Percentiles rank a stretch among this genome's conserved stretches.
phyloP scores from a whole-genome alignment of 2,113 vertebrate genomes.

The Petromus typicus region DNA sequence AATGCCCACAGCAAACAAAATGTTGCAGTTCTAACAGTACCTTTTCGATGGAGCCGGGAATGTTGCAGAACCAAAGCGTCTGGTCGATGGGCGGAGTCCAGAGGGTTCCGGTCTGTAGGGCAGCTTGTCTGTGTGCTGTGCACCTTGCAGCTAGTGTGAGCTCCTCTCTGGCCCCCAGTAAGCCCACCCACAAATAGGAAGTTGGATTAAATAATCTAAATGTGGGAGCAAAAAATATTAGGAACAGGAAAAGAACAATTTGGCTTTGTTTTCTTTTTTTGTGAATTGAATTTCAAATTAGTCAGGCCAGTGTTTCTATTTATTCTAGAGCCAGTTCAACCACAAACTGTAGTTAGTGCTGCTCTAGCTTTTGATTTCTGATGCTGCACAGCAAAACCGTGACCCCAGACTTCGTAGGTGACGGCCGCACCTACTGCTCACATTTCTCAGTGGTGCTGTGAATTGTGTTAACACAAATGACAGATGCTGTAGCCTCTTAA shows the following conservation, averaged over 20 bases:
- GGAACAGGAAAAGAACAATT: slow-evolving; percentile 78
- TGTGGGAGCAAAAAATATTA: slow-evolving; percentile 67
- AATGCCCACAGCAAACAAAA: background rate
- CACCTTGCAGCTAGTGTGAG: background rate
- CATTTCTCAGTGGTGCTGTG: background rate
- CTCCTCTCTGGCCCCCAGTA: slow-evolving; percentile 38
- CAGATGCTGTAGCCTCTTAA: background rate
- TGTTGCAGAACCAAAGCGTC: background rate
- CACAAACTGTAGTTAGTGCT: slow-evolving; percentile 50
- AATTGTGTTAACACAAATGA: background rate
- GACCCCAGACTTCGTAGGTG: slow-evolving; percentile 17
- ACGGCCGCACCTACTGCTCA: background rate
- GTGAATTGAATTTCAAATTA: slow-evolving; percentile 70
- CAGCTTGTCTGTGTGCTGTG: background rate
- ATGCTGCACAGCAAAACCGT: slow-evolving; percentile 62
- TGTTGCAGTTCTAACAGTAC: background rate
- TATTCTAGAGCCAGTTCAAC: slow-evolving; percentile 71
- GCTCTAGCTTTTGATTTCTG: slow-evolving; percentile 68
- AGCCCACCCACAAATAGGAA: slow-evolving; percentile 69
- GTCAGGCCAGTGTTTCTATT: slow-evolving; percentile 57
- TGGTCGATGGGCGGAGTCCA: background rate
- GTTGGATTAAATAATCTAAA: slow-evolving; percentile 64
- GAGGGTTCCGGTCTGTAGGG: background rate
- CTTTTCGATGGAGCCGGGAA: background rate
- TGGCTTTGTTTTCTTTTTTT: slow-evolving; percentile 70